Evolutionary conservation across 2,888 invertebrate genomes (phyloP), one percentile per base, ranked within the genome.

Genomic region (Parnassius smintheus): DNA sequence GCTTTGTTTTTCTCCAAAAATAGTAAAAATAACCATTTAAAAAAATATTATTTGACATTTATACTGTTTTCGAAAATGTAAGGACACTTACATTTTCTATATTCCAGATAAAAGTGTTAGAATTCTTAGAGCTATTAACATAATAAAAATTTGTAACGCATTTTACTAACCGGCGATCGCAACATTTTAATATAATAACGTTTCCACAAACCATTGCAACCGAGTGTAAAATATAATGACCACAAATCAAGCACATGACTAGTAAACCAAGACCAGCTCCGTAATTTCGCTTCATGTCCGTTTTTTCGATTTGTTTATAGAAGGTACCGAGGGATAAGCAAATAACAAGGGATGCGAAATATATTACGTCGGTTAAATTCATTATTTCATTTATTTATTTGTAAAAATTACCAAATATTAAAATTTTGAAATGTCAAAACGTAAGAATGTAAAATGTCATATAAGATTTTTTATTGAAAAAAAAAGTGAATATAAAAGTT

Each of bases 231-330:
- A 93, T 83, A 64, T 94, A 91, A 58, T 83, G 72, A 22, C 95
- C 94, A 61, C 95, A 95, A 41, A 95, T 93, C 22, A 94, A 73
- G 52, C 89, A 81, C 1, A 92, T 84, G 13, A 95, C 81, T 7
- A 92, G 60, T 41, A 95, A 72, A 4, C 96, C 96, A 9, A 94
- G 75, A 0, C 91, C 80, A 0, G 94, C 94, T 4, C 95, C 94
- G 56, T 93, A 85, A 81, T 92, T 92, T 73, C 94, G 93, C 77
- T 93, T 94, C 42, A 79, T 72, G 1, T 85, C 75, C 2, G 78
- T 72, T 70, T 93, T 86, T 25, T 85, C 78, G 41, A 95, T 92
- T 69, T 86, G 86, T 66, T 93, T 93, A 74, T 95, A 94, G 66
- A 89, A 83, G 62, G 89, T 80, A 4, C 95, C 95, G 69, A 95